Evolutionary conservation across 2,797 vertebrate genomes (phyloP), one percentile per base, ranked within the genome.

Genomic region (Acropternis orthonyx): DNA sequence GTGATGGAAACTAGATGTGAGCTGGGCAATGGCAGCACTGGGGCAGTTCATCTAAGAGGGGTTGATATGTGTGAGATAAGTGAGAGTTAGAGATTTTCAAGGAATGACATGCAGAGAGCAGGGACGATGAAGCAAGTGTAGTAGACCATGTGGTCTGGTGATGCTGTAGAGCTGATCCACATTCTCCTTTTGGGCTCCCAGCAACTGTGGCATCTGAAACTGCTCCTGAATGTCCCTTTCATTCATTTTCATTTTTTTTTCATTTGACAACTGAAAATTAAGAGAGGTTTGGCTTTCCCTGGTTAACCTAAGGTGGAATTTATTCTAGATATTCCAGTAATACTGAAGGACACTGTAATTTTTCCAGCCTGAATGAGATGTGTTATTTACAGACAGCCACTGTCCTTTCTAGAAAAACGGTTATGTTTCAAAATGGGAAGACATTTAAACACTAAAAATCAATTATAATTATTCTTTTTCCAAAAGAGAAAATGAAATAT

Each of bases 81-180:
- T 0, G 0, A 39, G 39, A 58, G 28, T 65, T 39, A 59, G 68
- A 82, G 75, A n/a, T 86, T 86, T 90, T 75, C 56, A 67, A 24
- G 30, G 52, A 66, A 19, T 24, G 68, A n/a, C 0, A 3, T 49
- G 54, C 58, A 19, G 71, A 26, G 34, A 71, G 26, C 52, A 46
- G 77, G 43, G 58, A 54, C 1, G 3, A 30, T 0, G 0, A 44
- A 67, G 34, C 34, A 1, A 0, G 51, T 19, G 51, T 4, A 20
- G 43, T 66, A 55, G 3, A 3, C 1, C 1, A 1, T 1, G 17
- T 2, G 6, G 19, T 54, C 75, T 80, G 36, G 39, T 48, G 74
- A 67, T 58, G 52, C 73, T 81, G 65, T 67, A 46, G 61, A 76
- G 71, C 32, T 13, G 14, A 34, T 36, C 41, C 52, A 26, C 1